A percentile compares a stretch with the other conserved stretches of the same genome.
Evolutionary conservation across 2,888 invertebrate species (phyloP).

Genomic region (Parapristionchus giblindavisi): DNA sequence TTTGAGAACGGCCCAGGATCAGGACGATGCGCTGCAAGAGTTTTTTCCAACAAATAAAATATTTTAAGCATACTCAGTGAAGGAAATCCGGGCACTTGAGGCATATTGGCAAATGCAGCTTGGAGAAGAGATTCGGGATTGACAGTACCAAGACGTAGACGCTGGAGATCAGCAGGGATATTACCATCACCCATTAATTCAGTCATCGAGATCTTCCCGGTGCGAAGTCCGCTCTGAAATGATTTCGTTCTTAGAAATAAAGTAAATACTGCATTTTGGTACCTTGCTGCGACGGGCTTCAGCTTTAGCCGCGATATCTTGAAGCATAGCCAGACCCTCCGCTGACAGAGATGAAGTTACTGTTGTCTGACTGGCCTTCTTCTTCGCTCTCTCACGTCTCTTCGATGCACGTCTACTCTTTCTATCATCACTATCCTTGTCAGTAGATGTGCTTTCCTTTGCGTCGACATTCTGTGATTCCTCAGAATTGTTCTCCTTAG

Average conservation of each 20-base stretch:
- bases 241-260: background rate
- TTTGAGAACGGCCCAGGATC: slow-evolving; percentile 36
- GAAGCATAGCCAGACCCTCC: slow-evolving; percentile 27
- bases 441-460: background rate
- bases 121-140: slow-evolving; percentile 25
- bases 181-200: slow-evolving; percentile 34
- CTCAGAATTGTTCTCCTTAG: background rate
- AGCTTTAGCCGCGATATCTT: slow-evolving; percentile 12
- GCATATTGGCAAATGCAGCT: slow-evolving; percentile 31
- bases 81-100: slow-evolving; percentile 37
- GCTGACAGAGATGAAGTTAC: slow-evolving; percentile 22
- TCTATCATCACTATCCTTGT: slow-evolving; percentile 4
- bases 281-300: slow-evolving; percentile 31
- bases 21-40: slow-evolving; percentile 33
- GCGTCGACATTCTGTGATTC: background rate
- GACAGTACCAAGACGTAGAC: slow-evolving; percentile 18
- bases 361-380: slow-evolving; percentile 23
- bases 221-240: slow-evolving; percentile 25
- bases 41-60: background rate
- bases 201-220: slow-evolving; percentile 37
- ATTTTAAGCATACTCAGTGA: slow-evolving; percentile 19
- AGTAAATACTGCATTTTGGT: background rate
- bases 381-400: slow-evolving; percentile 30
- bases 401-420: slow-evolving; percentile 20
- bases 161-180: slow-evolving; percentile 11